phyloP scores from a whole-genome alignment of 2,888 invertebrate species.

The Ramazzottius varieornatus region DNA sequence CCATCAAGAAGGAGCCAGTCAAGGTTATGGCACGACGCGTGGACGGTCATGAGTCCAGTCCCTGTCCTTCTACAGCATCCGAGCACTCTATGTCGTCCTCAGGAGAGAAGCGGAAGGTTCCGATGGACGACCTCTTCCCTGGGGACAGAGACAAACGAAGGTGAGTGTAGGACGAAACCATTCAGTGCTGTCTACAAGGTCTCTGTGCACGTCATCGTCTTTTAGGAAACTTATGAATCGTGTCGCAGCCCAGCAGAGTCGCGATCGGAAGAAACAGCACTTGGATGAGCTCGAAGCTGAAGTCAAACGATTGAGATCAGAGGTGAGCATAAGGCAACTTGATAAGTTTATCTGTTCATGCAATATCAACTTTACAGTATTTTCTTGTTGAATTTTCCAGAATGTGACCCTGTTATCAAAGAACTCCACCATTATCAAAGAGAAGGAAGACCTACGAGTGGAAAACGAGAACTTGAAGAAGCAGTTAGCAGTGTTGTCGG shows the following conservation, averaged over 20 bases:
- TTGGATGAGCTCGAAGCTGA: background rate
- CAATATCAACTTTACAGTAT: background rate
- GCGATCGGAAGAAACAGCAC: background rate
- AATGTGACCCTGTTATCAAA: background rate
- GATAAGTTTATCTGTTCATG: background rate
- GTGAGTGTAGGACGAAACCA: too few relatives aligned
- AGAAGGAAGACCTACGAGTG: background rate
- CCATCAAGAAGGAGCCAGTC: too few relatives aligned
- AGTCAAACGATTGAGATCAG: background rate
- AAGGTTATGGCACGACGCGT: too few relatives aligned
- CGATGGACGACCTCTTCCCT: too few relatives aligned
- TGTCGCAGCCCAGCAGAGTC: slow-evolving; percentile 2
- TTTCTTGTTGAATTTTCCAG: background rate
- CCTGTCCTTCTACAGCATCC: too few relatives aligned
- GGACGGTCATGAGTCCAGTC: too few relatives aligned
- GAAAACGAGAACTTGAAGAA: background rate
- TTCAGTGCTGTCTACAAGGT: too few relatives aligned
- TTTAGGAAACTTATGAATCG: slow-evolving; percentile 1
- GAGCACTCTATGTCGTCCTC: too few relatives aligned
- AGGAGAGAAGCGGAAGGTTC: too few relatives aligned
- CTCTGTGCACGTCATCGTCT: too few relatives aligned
- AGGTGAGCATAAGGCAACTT: background rate
- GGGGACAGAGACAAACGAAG: too few relatives aligned
- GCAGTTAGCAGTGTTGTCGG: background rate
- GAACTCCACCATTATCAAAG: background rate